Base-by-base conservation (phyloP, 2,113 vertebrate species). In the Nansenia antarctica region DNA sequence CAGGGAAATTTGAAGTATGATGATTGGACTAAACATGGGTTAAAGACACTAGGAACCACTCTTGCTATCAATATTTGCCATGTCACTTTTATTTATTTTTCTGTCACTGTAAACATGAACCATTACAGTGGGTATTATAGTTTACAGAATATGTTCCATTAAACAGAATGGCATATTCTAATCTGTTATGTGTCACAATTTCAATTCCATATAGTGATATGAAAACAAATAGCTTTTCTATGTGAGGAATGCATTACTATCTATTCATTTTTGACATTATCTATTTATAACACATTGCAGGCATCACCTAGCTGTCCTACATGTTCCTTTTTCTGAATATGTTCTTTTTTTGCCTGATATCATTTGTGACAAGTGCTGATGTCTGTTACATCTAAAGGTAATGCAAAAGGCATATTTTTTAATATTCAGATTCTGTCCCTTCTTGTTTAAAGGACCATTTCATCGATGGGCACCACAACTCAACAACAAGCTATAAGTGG, bases 371-470 rank as follows among this genome's bases (percentile, higher is more conserved):
- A 9, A n/a, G n/a, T n/a, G n/a, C n/a, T n/a, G n/a, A n/a, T n/a
- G n/a, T n/a, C n/a, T n/a, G n/a, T n/a, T n/a, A 52, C 70, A 37
- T 29, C 37, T 26, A 26, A 72, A 37, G 53, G 62, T 60, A 54
- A 66, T 52, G n/a, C 14, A 18, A 42, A 18, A n/a, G n/a, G n/a
- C n/a, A n/a, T n/a, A n/a, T n/a, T n/a, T n/a, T n/a, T n/a, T n/a
- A n/a, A n/a, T n/a, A n/a, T n/a, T n/a, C n/a, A n/a, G n/a, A n/a
- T n/a, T n/a, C n/a, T n/a, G n/a, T n/a, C n/a, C n/a, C n/a, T n/a
- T n/a, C n/a, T n/a, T n/a, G n/a, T n/a, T n/a, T n/a, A n/a, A n/a
- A n/a, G n/a, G n/a, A n/a, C n/a, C n/a, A n/a, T n/a, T n/a, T n/a
- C n/a, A n/a, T n/a, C n/a, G n/a, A n/a, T n/a, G n/a, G n/a, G n/a